A percentile compares a stretch with the other conserved stretches of the same genome.
Conservation (phyloP, 2,888 invertebrate genomes). For the Erynnis tages region DNA sequence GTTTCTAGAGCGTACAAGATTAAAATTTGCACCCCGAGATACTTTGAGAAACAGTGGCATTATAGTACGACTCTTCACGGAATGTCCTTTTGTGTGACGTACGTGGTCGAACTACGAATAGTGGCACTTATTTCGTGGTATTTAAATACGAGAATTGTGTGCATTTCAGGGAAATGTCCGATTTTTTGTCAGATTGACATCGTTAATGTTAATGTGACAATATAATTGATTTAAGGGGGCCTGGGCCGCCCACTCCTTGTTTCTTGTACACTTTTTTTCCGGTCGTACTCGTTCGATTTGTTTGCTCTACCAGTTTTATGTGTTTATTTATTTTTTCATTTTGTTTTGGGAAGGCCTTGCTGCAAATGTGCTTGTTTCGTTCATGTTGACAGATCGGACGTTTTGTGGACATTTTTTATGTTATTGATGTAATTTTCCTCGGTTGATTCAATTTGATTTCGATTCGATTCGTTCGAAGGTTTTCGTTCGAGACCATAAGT, state of each 20-base stretch:
- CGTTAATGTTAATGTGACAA: slow-evolving; percentile 41
- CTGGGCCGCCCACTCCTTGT: slow-evolving; percentile 37
- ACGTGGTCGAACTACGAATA: slow-evolving; percentile 6
- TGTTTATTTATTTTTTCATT: slow-evolving; percentile 15
- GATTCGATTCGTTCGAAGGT: too few species aligned
- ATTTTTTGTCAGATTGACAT: slow-evolving; percentile 34
- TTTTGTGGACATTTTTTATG: slow-evolving; percentile 9
- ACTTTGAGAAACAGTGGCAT: too few species aligned
- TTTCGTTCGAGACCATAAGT: too few species aligned
- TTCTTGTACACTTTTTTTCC: slow-evolving; percentile 22
- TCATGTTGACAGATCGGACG: slow-evolving; percentile 7
- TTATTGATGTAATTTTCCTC: too few species aligned
- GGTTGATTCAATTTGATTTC: too few species aligned
- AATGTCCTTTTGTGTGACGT: slow-evolving; percentile 38
- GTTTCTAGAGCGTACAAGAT: too few species aligned
- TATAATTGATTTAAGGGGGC: slow-evolving; percentile 42
- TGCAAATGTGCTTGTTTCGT: slow-evolving; percentile 15
- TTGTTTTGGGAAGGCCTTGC: slow-evolving; percentile 7
- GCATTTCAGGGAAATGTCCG: slow-evolving; percentile 18
- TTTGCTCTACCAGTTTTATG: slow-evolving; percentile 22
- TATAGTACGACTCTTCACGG: slow-evolving; percentile 22
- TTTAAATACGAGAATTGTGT: slow-evolving; percentile 14
- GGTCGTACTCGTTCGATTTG: slow-evolving; percentile 19
- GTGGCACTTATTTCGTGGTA: not conserved
- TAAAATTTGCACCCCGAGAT: too few species aligned